Evolutionary conservation across 2,888 invertebrate species (phyloP).

Genomic region (Sycophila texana): DNA sequence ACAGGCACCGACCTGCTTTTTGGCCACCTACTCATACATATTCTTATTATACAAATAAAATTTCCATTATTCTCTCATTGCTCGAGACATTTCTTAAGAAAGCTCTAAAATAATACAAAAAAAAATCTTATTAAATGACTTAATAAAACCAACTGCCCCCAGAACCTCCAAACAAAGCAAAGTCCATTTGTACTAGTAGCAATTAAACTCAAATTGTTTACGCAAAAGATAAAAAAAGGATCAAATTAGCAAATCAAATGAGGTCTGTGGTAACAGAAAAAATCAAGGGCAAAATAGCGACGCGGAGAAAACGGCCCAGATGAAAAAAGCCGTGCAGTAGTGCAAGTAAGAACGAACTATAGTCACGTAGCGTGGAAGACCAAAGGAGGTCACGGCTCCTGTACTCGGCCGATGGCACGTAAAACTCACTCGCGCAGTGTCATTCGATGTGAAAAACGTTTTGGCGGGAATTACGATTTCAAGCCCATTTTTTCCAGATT

Average conservation of each 20-base stretch:
- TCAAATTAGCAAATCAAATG: neutral
- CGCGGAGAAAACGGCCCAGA: neutral
- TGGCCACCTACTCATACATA: slow-evolving; percentile 8
- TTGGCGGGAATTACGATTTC: neutral
- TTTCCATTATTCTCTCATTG: too few relatives aligned
- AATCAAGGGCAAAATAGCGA: neutral
- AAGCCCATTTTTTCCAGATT: neutral
- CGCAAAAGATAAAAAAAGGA: too few relatives aligned
- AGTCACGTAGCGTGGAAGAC: neutral
- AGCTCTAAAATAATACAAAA: too few relatives aligned
- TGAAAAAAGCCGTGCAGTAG: neutral
- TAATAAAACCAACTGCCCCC: too few relatives aligned
- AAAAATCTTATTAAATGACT: too few relatives aligned
- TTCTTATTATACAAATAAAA: neutral
- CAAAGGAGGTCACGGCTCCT: neutral
- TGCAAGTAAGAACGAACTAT: neutral
- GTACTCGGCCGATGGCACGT: neutral
- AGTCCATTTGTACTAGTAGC: too few relatives aligned
- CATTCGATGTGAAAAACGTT: neutral
- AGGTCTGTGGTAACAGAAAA: neutral
- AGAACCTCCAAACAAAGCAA: too few relatives aligned
- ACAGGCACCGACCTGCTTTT: slow-evolving; percentile 16
- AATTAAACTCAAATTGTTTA: too few relatives aligned
- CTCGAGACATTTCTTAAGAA: too few relatives aligned
- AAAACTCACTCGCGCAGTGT: neutral